Base-by-base conservation (phyloP, 2,888 invertebrate genomes). In the Ephialtes manifestator region DNA sequence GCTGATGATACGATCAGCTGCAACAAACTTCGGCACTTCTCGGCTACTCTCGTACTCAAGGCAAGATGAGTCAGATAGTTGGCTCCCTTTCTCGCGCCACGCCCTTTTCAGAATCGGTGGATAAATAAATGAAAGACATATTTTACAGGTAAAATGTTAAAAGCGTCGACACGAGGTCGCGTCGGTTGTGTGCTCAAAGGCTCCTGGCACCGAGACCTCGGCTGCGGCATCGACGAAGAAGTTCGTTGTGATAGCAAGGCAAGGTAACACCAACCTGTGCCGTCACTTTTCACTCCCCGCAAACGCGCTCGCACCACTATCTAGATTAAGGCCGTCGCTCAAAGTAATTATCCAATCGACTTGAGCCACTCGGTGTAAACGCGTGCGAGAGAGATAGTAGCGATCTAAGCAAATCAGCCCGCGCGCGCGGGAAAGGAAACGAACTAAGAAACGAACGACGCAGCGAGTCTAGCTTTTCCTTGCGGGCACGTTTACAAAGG, bases 271-370 rank as follows among this genome's bases (percentile, higher is more conserved):
- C 53, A n/a, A 67, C 68, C 67, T 11, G 65, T 80, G 48, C 65
- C 81, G 76, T 84, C 81, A 86, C 76, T 84, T 84, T 86, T 82
- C 84, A 86, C 84, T 78, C 71, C 53, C 46, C 71, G 60, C 68
- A 76, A 84, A 68, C 65, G 79, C 75, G 53, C 55, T 72, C 51
- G 58, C 77, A 39, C 80, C 71, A 79, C 72, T 82, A 84, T 88
- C 85, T 84, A 86, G 87, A 89, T 87, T 88, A 88, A 88, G 81
- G 84, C 79, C 85, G 87, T 85, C 87, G 79, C 85, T 87, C 88
- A 87, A 87, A 78, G 86, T 86, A 90, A 90, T 90, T 89, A 89
- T 88, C 88, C 87, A 77, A 89, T 89, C 87, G 88, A 89, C 88
- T 87, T 81, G 70, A 81, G 76, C 81, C 78, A 74, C 85, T 78